phyloP scores from a whole-genome alignment of 53 echinoderm and acorn worm species.

The Holothuria scabra region DNA sequence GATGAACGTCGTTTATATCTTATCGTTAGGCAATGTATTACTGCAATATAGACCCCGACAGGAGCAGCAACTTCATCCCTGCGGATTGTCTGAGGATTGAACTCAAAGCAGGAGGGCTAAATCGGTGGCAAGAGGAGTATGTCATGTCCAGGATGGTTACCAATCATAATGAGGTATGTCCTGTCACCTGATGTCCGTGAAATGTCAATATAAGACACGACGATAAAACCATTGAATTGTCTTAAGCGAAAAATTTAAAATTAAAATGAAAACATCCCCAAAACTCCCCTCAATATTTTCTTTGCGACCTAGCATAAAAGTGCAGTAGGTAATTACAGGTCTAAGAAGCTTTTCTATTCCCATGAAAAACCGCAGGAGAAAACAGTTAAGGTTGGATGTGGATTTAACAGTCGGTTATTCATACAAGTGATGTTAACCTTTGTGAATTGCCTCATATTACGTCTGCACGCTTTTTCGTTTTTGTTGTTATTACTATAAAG shows the following conservation, averaged over 20 bases:
- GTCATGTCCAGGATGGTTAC: constrained; percentile 86
- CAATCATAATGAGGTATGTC: constrained; percentile 35
- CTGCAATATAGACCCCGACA: constrained; percentile 83
- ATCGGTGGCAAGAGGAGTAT: constrained; percentile 79
- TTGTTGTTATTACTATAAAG: too few relatives aligned
- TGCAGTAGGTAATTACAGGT: background rate
- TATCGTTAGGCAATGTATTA: constrained; percentile 81
- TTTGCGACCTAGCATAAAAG: background rate
- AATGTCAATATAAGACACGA: background rate
- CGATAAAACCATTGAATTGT: background rate
- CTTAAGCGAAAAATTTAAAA: too few relatives aligned
- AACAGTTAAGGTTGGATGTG: too few relatives aligned
- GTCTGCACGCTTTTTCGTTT: too few relatives aligned
- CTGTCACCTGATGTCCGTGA: constrained; percentile 60
- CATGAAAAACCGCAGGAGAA: too few relatives aligned
- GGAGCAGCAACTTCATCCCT: constrained; percentile 77
- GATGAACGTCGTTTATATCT: background rate
- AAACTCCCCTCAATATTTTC: background rate
- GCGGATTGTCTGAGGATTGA: constrained; percentile 85
- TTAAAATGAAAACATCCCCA: too few relatives aligned
- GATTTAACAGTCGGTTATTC: too few relatives aligned
- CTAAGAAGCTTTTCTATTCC: too few relatives aligned
- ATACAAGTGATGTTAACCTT: too few relatives aligned
- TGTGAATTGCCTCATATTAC: too few relatives aligned
- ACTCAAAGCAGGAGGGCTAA: constrained; percentile 89